Base-by-base conservation (phyloP, 2,888 invertebrate genomes). In the Laothoe populi region DNA sequence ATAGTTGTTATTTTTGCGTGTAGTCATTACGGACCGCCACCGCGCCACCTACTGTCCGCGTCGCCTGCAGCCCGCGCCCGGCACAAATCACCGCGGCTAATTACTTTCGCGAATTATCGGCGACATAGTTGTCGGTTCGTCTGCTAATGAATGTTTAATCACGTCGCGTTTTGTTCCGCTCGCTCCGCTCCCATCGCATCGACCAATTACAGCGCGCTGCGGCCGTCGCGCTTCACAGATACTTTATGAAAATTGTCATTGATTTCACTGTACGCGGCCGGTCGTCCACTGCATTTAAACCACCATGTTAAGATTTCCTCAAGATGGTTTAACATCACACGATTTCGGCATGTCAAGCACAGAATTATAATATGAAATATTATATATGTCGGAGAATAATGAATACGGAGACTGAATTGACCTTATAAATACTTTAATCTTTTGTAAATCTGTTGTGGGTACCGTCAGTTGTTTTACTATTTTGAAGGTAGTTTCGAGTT, bases 1-100 rank as follows among this genome's bases (percentile, higher is more conserved):
- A 19, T 11, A 53, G 35, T 53, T 21, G 35, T 53, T 21, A 53
- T 53, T 53, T 53, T 53, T 53, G 53, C 19, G 19, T 44, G 19
- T 4, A 0, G 35, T 53, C 49, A 35, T 31, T 31, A 53, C 31
- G 8, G 10, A 16, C 16, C 16, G 10, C 49, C n/a, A 13, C 13
- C 45, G 10, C 11, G 1, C 11, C 35, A 8, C 35, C 35, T 35
- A 1, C n/a, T 2, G n/a, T 3, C 40, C 40, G 4, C 13, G 0
- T 0, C n/a, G 4, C 40, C 38, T 5, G 7, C 38, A 11, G 7
- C n/a, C 40, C 40, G 4, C 40, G 40, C 40, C 19, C 42, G 7
- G 42, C 19, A 16, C 42, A 44, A 19, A 19, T 44, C 16, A 44
- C 16, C 16, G 44, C 23, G 19, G 19, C 53, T 53, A 53, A 53